Evolutionary conservation across 1,140 invertebrate genomes (phyloP).

Genomic region (Neodiprion virginianus): DNA sequence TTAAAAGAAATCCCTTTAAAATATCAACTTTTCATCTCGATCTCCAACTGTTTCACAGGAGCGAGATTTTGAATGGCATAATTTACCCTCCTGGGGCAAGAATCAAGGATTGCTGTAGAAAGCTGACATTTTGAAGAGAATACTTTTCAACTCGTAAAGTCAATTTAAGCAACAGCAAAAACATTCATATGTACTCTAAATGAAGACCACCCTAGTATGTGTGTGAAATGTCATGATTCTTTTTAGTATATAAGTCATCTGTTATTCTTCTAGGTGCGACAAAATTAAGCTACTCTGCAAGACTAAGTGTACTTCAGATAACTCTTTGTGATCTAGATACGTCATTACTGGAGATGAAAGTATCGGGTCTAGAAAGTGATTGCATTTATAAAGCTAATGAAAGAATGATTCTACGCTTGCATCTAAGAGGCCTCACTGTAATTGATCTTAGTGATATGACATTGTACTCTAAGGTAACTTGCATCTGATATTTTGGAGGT

Average conservation of each 20-base stretch:
- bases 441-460: conserved; percentile 79
- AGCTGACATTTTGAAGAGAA: too few relatives aligned
- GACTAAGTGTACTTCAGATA: conserved; percentile 68
- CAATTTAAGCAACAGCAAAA: too few relatives aligned
- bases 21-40: too few relatives aligned
- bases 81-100: too few relatives aligned
- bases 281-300: conserved; percentile 78
- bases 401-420: conserved; percentile 75
- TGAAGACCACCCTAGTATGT: not conserved
- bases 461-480: conserved; percentile 76
- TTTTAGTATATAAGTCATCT: not conserved
- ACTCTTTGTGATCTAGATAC: conserved; percentile 75
- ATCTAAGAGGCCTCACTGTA: conserved; percentile 70
- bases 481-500: conserved; percentile 15
- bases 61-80: too few relatives aligned
- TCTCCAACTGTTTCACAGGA: too few relatives aligned
- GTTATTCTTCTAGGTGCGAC: conserved; percentile 64
- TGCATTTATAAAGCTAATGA: conserved; percentile 83
- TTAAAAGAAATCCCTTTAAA: conserved; percentile 9
- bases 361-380: conserved; percentile 74
- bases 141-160: too few relatives aligned
- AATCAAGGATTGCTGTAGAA: too few relatives aligned
- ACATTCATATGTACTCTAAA: too few relatives aligned
- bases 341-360: conserved; percentile 72
- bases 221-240: too few relatives aligned